Base-by-base conservation (phyloP, 2,888 invertebrate species). In the Drosophila anomalata region DNA sequence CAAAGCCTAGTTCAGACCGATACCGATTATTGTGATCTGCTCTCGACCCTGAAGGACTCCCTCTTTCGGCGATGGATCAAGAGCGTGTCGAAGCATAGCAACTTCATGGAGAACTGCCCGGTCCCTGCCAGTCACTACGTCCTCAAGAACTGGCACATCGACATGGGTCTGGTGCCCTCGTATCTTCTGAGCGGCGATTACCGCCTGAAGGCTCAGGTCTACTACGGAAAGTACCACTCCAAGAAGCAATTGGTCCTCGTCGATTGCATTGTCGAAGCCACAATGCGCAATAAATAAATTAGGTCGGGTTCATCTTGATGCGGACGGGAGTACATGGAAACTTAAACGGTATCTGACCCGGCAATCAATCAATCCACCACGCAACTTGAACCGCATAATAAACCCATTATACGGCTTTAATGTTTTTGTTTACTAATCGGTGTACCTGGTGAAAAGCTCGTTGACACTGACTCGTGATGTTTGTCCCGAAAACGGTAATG, bases 171-270 rank as follows among this genome's bases (percentile, higher is more conserved):
- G 14, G 56, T 78, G 44, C 80, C 80, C 0, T 50, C 67, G 9
- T 78, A 70, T n/a, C 46, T 80, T 2, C 54, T 68, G 24, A 60
- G 69, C 6, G 80, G 80, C 1, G 68, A 75, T 41, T 79, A 80
- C 51, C 72, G 57, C 20, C 14, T 75, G 2, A 54, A 47, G 9
- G 57, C 48, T 1, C 2, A 56, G 7, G 56, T 47, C 1, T 75
- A 67, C 57, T 72, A 67, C 42, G 76, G 72, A 4, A 76, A 54
- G 39, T 62, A 53, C 20, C 58, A 47, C 17, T 47, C 26, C 17
- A 71, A 71, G 29, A 57, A 42, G n/a, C 62, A 61, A 12, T 6
- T 42, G 6, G 20, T 39, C n/a, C 29, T 73, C 6, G 9, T 63
- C 9, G 39, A 61, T 20, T 72, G 73, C 73, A 22, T 26, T 11